A percentile compares a stretch with the other conserved stretches of the same genome.
Evolutionary conservation across 2,888 invertebrate species (phyloP).

Genomic region (Argynnis bischoffii): DNA sequence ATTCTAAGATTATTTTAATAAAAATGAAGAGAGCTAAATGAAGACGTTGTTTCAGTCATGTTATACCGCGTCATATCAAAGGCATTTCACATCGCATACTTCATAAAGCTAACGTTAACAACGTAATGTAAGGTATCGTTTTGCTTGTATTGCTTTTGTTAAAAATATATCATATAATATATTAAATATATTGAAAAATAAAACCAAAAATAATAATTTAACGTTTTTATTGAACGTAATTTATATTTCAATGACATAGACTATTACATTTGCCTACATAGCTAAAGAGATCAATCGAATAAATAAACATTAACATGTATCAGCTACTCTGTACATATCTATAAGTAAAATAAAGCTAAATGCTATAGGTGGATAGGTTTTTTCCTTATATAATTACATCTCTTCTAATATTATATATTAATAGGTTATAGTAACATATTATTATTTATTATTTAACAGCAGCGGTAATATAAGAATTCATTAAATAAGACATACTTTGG

Average conservation of each 20-base stretch:
- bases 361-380: conserved; percentile 39
- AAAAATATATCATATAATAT: background rate
- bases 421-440: conserved; percentile 13
- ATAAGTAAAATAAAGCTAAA: conserved; percentile 37
- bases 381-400: conserved; percentile 36
- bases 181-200: conserved; percentile 30
- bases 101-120: conserved; percentile 32
- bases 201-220: conserved; percentile 62
- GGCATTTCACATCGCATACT: conserved; percentile 46
- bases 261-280: conserved; percentile 70
- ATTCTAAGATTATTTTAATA: background rate
- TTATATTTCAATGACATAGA: conserved; percentile 56
- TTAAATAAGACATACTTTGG: conserved; percentile 40
- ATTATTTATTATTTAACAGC: conserved; percentile 22
- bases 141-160: background rate
- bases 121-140: background rate
- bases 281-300: conserved; percentile 58
- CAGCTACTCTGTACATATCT: conserved; percentile 49
- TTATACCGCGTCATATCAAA: conserved; percentile 48
- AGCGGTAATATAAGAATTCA: conserved; percentile 15
- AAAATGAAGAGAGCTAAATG: background rate
- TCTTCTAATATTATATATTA: conserved; percentile 25
- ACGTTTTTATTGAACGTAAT: conserved; percentile 80
- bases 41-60: conserved; percentile 31
- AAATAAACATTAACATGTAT: conserved; percentile 54